phyloP scores from a whole-genome alignment of 1,140 invertebrate species.

The Metaphire vulgaris region DNA sequence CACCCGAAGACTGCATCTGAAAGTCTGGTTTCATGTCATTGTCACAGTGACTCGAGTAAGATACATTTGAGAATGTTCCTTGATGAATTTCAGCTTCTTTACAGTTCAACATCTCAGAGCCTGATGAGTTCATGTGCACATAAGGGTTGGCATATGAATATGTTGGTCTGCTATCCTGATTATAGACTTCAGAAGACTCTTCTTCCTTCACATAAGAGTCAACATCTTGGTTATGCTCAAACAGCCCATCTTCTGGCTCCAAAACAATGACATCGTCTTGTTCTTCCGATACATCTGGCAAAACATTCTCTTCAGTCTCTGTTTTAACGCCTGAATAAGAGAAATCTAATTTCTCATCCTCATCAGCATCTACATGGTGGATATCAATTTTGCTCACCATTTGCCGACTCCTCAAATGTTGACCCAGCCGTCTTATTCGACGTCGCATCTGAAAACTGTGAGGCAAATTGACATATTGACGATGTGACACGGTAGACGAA shows the following conservation, averaged over 20 bases:
- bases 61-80: background rate
- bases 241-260: background rate
- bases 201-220: background rate
- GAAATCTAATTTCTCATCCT: background rate
- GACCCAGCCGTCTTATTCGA: background rate
- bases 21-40: background rate
- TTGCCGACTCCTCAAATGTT: background rate
- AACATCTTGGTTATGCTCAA: background rate
- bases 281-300: background rate
- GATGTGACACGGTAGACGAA: background rate
- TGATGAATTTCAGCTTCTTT: background rate
- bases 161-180: background rate
- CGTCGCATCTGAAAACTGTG: background rate
- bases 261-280: background rate
- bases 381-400: background rate
- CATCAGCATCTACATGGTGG: background rate
- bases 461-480: background rate
- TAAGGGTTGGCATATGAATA: background rate
- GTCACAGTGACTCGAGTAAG: background rate
- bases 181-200: background rate
- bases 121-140: background rate
- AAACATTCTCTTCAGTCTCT: background rate
- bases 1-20: background rate
- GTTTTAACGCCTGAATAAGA: background rate
- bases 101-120: background rate